A percentile compares a stretch with the other conserved stretches of the same genome.
Evolutionary conservation across 2,888 invertebrate species (phyloP).

Genomic region (Strigamia crassipes): DNA sequence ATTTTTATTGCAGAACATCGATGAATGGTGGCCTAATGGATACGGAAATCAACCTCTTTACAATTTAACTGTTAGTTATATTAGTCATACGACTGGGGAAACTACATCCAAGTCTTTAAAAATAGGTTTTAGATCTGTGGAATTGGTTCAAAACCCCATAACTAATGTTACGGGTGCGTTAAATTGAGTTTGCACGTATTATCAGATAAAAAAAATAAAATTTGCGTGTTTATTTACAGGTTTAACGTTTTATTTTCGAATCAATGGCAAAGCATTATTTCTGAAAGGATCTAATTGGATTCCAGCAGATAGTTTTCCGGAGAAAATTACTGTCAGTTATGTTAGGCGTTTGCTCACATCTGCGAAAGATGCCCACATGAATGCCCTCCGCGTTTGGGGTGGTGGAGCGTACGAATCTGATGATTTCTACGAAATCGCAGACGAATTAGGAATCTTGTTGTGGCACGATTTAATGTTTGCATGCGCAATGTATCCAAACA

Average conservation of each 20-base stretch:
- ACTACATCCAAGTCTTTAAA: constrained; percentile 64
- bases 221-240: background rate
- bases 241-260: constrained; percentile 77
- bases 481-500: constrained; percentile 88
- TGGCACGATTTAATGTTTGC: constrained; percentile 99
- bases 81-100: constrained; percentile 55
- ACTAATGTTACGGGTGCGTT: constrained; percentile 50
- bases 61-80: constrained; percentile 65
- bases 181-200: background rate
- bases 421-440: constrained; percentile 81
- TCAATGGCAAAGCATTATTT: constrained; percentile 86
- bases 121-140: constrained; percentile 84
- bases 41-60: constrained; percentile 81
- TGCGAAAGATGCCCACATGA: constrained; percentile 80
- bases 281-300: constrained; percentile 96
- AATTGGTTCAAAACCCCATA: constrained; percentile 75
- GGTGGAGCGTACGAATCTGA: constrained; percentile 95
- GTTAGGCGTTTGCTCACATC: constrained; percentile 70
- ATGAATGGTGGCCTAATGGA: constrained; percentile 95
- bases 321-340: constrained; percentile 66
- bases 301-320: constrained; percentile 82
- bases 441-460: constrained; percentile 85
- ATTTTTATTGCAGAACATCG: constrained; percentile 47
- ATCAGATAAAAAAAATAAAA: background rate
- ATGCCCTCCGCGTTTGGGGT: constrained; percentile 95